A percentile compares a stretch with the other conserved stretches of the same genome.
Evolutionary conservation across 1,140 invertebrate species (phyloP).

Genomic region (Drosophila jambulina): DNA sequence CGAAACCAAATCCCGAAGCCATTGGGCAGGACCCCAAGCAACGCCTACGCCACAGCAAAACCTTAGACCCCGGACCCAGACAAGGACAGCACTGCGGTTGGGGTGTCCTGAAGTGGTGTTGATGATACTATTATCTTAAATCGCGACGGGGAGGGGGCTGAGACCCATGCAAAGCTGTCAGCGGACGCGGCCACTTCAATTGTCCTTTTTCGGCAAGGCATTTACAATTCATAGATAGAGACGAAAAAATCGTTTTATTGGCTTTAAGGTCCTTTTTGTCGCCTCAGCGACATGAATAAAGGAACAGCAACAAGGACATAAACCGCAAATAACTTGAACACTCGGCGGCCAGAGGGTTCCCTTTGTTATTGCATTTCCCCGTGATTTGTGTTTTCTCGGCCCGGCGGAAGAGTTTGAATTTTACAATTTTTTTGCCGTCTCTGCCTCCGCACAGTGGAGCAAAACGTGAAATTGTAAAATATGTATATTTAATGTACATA

Average conservation of each 20-base stretch:
- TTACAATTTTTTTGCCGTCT: conserved; percentile 61
- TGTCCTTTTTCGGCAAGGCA: conserved; percentile 65
- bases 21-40: conserved; percentile 49
- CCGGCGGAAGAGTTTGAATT: conserved; percentile 57
- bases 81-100: conserved; percentile 27
- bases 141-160: conserved; percentile 52
- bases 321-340: conserved; percentile 82
- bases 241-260: conserved; percentile 84
- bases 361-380: conserved; percentile 78
- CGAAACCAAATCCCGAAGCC: conserved; percentile 51
- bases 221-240: conserved; percentile 81
- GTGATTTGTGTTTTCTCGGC: conserved; percentile 75
- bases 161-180: conserved; percentile 68
- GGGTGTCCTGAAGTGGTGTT: conserved; percentile 61
- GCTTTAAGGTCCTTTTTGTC: conserved; percentile 82
- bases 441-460: conserved; percentile 45
- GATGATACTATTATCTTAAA: conserved; percentile 85
- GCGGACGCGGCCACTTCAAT: conserved; percentile 66
- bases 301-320: conserved; percentile 64
- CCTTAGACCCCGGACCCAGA: conserved; percentile 55
- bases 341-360: conserved; percentile 57
- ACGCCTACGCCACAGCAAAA: conserved; percentile 63
- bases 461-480: not conserved
- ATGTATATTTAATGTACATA: too few species aligned
- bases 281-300: conserved; percentile 66